Evolutionary conservation across 2,888 invertebrate species (phyloP).

Genomic region (Drosophila lacicola): DNA sequence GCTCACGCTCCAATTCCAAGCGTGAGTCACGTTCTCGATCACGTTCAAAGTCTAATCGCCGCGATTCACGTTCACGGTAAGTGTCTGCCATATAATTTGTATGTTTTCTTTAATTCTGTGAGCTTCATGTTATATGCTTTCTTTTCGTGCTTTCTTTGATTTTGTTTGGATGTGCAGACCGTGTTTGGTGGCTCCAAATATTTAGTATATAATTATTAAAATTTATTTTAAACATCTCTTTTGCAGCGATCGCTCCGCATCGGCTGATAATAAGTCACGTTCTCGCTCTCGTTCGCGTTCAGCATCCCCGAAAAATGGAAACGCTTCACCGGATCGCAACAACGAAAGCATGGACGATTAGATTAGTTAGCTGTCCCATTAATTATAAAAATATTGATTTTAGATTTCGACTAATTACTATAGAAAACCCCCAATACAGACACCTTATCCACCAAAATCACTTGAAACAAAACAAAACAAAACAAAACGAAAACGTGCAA

Average conservation of each 20-base stretch:
- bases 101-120: background rate
- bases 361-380: conserved; percentile 74
- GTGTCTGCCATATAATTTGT: conserved; percentile 12
- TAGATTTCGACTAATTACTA: conserved; percentile 72
- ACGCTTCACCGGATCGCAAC: conserved; percentile 86
- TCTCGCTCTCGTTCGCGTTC: conserved; percentile 86
- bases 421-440: conserved; percentile 56
- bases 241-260: conserved; percentile 89
- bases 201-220: conserved; percentile 29
- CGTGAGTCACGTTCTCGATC: conserved; percentile 85
- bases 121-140: conserved; percentile 51
- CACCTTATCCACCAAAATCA: conserved; percentile 52
- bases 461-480: conserved; percentile 29
- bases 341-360: conserved; percentile 86
- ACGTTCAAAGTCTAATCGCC: conserved; percentile 84
- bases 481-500: conserved; percentile 10
- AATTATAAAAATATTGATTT: conserved; percentile 72
- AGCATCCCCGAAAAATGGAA: conserved; percentile 86
- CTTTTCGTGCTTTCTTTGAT: conserved; percentile 77
- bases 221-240: conserved; percentile 38
- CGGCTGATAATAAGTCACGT: conserved; percentile 88
- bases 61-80: conserved; percentile 86
- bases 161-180: conserved; percentile 68
- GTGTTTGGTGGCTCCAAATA: conserved; percentile 52
- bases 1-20: conserved; percentile 84